Conservation (phyloP, 2,888 invertebrate species). For the Noctuana brunneofusca region DNA sequence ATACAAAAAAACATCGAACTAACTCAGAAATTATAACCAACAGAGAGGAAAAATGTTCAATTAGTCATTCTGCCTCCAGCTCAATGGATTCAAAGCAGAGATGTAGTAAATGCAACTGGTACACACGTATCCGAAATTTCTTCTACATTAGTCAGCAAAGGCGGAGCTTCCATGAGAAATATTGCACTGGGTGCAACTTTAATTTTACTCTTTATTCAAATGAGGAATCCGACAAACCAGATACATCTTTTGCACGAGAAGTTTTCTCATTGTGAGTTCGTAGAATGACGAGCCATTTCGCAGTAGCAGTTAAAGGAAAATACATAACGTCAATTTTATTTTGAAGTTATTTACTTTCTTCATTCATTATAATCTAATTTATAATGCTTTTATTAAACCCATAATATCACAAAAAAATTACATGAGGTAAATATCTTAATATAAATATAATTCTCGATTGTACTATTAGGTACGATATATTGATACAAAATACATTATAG, state of each 20-base stretch:
- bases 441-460: too few species aligned
- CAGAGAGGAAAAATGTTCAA: conserved; percentile 10
- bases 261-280: background rate
- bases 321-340: too few species aligned
- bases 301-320: background rate
- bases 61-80: conserved; percentile 28
- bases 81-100: conserved; percentile 11
- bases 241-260: background rate
- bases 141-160: conserved; percentile 33
- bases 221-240: background rate
- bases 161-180: conserved; percentile 20
- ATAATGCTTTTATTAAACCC: too few species aligned
- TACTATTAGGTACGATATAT: too few species aligned
- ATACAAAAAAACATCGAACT: conserved; percentile 1
- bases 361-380: too few species aligned
- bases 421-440: too few species aligned
- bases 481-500: background rate
- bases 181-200: conserved; percentile 15
- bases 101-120: conserved; percentile 24
- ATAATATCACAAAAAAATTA: too few species aligned
- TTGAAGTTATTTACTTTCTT: too few species aligned
- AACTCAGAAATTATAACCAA: conserved; percentile 19
- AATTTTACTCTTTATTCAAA: conserved; percentile 17
- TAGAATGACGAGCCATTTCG: background rate
- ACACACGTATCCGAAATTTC: conserved; percentile 26